These are phyloP conservation scores for Muscicapa striata DNA, from an alignment of 2,797 vertebrate species.

Conservation along the genomic window DNA sequence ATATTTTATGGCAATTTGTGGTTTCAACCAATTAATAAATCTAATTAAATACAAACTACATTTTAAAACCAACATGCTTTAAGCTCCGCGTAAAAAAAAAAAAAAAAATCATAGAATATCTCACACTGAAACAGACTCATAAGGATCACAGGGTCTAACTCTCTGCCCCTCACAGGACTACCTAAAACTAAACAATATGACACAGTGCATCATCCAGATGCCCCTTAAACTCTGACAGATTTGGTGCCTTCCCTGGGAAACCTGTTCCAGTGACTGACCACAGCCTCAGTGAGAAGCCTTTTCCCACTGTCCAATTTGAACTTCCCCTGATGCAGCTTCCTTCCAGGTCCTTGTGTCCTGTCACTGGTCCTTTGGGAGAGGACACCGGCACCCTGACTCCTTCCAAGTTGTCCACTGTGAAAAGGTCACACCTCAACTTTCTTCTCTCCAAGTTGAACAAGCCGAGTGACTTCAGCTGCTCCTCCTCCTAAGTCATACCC, in stretches of 20 bases:
- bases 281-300: background rate
- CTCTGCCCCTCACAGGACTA: background rate
- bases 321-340: background rate
- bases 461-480: background rate
- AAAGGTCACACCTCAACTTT: background rate
- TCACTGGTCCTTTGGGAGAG: background rate
- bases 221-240: background rate
- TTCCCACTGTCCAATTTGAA: background rate
- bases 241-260: background rate
- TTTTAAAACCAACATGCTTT: background rate
- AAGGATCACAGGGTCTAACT: background rate
- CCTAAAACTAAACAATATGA: background rate
- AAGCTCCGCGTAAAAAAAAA: background rate
- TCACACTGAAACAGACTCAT: background rate
- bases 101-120: accelerated
- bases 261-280: background rate
- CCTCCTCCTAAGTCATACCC: background rate
- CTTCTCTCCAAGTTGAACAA: background rate
- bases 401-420: accelerated
- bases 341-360: background rate
- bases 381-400: background rate
- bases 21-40: background rate
- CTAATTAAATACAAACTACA: background rate
- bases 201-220: accelerated
- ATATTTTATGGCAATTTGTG: background rate